These are phyloP conservation scores for Thaumetopoea pityocampa DNA, from an alignment of 1,140 invertebrate genomes.

Conservation along the genomic window DNA sequence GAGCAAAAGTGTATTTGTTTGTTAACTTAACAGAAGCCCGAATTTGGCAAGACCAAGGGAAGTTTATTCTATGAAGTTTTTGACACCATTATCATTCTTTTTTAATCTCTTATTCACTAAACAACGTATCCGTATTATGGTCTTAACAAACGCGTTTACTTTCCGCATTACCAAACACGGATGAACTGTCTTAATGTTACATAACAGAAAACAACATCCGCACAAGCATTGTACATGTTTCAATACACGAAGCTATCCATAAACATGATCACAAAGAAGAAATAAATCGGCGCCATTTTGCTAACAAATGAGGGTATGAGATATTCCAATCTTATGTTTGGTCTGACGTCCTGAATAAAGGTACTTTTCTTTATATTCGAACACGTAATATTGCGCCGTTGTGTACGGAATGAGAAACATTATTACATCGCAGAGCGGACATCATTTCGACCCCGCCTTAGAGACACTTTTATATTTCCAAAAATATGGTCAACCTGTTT, in stretches of 20 bases:
- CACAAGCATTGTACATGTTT: conserved; percentile 16
- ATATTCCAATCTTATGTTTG: conserved; percentile 31
- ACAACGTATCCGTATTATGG: too few relatives aligned
- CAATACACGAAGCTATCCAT: conserved; percentile 25
- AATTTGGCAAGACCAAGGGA: too few relatives aligned
- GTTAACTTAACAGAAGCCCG: too few relatives aligned
- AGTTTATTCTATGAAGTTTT: too few relatives aligned
- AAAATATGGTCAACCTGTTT: too few relatives aligned
- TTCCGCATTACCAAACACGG: neutral
- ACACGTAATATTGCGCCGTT: conserved; percentile 16
- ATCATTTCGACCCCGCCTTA: too few relatives aligned
- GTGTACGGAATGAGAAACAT: too few relatives aligned
- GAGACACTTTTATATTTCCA: too few relatives aligned
- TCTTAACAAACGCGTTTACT: conserved; percentile 1
- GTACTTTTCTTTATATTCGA: conserved; percentile 15
- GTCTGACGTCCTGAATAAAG: conserved; percentile 22
- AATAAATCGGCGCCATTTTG: conserved; percentile 32
- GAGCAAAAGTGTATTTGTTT: too few relatives aligned
- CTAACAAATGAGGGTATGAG: conserved; percentile 29
- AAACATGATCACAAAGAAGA: conserved; percentile 27
- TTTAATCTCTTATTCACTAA: too few relatives aligned
- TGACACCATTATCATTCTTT: too few relatives aligned
- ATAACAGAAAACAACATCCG: conserved; percentile 8
- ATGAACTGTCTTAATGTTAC: conserved; percentile 2
- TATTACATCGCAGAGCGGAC: too few relatives aligned